Evolutionary conservation across 2,888 invertebrate genomes (phyloP).

Genomic region (Xylota sylvarum): DNA sequence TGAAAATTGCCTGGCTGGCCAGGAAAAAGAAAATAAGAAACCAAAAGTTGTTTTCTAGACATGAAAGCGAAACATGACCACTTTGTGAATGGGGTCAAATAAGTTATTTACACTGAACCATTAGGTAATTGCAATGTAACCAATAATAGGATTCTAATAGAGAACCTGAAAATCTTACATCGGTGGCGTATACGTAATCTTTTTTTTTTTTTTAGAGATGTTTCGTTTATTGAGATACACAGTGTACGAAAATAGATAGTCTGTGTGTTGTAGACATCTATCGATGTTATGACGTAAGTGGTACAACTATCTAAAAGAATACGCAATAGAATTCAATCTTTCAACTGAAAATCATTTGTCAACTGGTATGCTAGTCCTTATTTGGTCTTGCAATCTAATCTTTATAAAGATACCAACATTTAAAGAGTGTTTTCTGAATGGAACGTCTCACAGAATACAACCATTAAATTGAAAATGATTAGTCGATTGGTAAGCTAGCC

Average conservation of each 20-base stretch:
- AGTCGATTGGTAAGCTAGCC: not conserved
- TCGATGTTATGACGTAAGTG: too few species aligned
- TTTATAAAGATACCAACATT: too few species aligned
- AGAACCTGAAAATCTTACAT: not conserved
- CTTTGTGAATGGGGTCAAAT: slow-evolving; percentile 27
- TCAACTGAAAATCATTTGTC: too few species aligned
- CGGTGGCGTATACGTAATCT: slow-evolving; percentile 32
- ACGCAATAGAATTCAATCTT: too few species aligned
- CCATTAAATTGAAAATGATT: not conserved
- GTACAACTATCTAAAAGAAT: too few species aligned
- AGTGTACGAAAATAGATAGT: too few species aligned
- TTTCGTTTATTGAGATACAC: too few species aligned
- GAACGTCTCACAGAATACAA: not conserved
- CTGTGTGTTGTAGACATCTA: too few species aligned
- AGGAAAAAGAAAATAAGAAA: not conserved
- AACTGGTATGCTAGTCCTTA: too few species aligned
- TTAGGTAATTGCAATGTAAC: slow-evolving; percentile 27
- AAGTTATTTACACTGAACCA: slow-evolving; percentile 28
- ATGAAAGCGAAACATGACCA: not conserved
- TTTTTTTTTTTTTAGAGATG: not conserved
- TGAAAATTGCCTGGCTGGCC: not conserved
- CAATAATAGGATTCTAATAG: not conserved
- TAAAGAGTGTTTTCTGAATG: not conserved
- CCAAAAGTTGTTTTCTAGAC: not conserved
- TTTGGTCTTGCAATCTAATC: too few species aligned